These are phyloP conservation scores for Caradrina clavipalpis DNA, from an alignment of 2,888 invertebrate species.

Conservation along the genomic window DNA sequence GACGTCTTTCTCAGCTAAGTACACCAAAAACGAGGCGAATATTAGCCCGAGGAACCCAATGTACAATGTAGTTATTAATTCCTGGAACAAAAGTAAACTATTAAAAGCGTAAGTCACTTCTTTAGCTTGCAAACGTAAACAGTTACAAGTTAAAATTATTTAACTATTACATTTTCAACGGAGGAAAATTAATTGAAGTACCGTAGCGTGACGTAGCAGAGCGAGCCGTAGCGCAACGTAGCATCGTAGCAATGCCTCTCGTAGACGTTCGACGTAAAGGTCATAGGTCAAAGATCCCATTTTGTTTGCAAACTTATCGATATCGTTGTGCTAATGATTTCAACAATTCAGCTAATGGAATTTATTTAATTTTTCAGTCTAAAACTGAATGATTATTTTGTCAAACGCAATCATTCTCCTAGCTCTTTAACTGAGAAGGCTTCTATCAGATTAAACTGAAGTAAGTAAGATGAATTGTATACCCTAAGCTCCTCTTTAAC, in stretches of 20 bases:
- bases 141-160: slow-evolving; percentile 1
- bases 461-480: neutral
- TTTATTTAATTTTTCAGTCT: slow-evolving; percentile 22
- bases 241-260: slow-evolving; percentile 33
- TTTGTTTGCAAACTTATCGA: slow-evolving; percentile 34
- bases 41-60: slow-evolving; percentile 98
- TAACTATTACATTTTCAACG: slow-evolving; percentile 9
- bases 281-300: slow-evolving; percentile 49
- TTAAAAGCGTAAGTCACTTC: slow-evolving; percentile 5
- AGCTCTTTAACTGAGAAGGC: slow-evolving; percentile 14
- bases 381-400: slow-evolving; percentile 25
- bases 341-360: slow-evolving; percentile 16
- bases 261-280: slow-evolving; percentile 40
- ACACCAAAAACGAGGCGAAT: slow-evolving; percentile 98
- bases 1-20: slow-evolving; percentile 97
- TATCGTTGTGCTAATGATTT: slow-evolving; percentile 30
- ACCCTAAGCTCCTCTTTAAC: slow-evolving; percentile 2
- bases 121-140: neutral
- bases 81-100: slow-evolving; percentile 91
- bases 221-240: neutral
- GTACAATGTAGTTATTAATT: slow-evolving; percentile 98
- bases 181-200: slow-evolving; percentile 13
- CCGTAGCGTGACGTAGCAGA: slow-evolving; percentile 26
- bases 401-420: slow-evolving; percentile 3
- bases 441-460: slow-evolving; percentile 13